A percentile compares a stretch with the other conserved stretches of the same genome.
These are phyloP conservation scores for Arrhamphus sclerolepis DNA, from an alignment of 2,797 vertebrate genomes.

Conservation along the genomic window DNA sequence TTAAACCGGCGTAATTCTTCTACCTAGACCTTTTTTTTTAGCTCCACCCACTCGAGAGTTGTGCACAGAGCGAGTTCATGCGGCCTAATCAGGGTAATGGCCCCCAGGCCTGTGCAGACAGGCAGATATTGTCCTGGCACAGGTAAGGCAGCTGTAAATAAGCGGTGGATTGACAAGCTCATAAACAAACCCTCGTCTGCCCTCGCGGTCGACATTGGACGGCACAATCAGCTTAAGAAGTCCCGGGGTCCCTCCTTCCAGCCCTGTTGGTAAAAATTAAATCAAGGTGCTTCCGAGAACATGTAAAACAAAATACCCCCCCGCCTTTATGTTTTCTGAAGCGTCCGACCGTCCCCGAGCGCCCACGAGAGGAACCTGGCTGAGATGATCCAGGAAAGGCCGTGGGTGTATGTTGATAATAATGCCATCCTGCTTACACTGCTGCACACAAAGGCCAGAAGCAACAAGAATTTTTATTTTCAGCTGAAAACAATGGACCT, in stretches of 20 bases:
- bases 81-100: constrained; percentile 72
- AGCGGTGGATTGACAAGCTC: constrained; percentile 58
- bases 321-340: constrained; percentile 36
- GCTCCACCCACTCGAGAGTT: constrained; percentile 7
- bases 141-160: constrained; percentile 79
- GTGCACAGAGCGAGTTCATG: constrained; percentile 16
- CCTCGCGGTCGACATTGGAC: constrained; percentile 45
- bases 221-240: constrained; percentile 80
- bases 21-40: neutral
- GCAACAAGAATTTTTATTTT: constrained; percentile 62
- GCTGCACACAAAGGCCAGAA: constrained; percentile 58
- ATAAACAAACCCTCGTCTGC: constrained; percentile 63
- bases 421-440: constrained; percentile 68
- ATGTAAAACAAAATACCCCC: constrained; percentile 39
- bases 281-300: constrained; percentile 92
- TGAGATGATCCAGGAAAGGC: constrained; percentile 61
- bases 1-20: too few relatives aligned
- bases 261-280: constrained; percentile 84
- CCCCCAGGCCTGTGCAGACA: constrained; percentile 21
- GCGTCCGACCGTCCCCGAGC: constrained; percentile 35
- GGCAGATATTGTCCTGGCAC: constrained; percentile 64
- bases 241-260: constrained; percentile 81
- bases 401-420: constrained; percentile 64
- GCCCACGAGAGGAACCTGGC: constrained; percentile 43
- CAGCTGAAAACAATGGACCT: constrained; percentile 58